These are phyloP conservation scores for Cichlasoma orientale DNA, from an alignment of 2,797 vertebrate species.

Conservation along the genomic window DNA sequence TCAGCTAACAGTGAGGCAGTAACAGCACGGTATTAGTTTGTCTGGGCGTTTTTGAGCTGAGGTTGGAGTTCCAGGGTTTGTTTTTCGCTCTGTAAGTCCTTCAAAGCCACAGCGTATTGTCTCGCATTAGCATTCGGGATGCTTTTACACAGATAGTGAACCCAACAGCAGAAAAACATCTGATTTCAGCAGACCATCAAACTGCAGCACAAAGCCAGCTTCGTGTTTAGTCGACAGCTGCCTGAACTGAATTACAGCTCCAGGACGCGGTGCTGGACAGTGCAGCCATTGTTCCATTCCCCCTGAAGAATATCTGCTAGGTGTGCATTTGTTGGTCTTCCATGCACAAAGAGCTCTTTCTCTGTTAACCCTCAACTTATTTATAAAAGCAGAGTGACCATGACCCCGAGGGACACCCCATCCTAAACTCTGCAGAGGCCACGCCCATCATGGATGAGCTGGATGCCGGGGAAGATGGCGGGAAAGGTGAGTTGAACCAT, in stretches of 20 bases:
- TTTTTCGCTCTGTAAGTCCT: background rate
- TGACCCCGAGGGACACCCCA: constrained; percentile 6
- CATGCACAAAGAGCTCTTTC: background rate
- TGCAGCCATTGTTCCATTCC: constrained; percentile 3
- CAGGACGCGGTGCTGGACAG: background rate
- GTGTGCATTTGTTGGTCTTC: background rate
- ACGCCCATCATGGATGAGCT: constrained; percentile 37
- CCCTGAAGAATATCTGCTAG: background rate
- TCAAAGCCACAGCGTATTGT: background rate
- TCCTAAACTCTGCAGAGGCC: constrained; percentile 10
- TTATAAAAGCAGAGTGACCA: background rate
- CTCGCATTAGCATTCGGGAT: background rate
- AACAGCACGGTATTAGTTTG: rapidly evolving
- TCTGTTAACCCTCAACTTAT: background rate
- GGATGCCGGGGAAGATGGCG: constrained; percentile 5
- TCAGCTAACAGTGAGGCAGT: background rate
- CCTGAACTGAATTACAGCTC: background rate
- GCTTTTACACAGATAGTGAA: constrained; percentile 2
- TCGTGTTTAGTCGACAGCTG: constrained; percentile 9
- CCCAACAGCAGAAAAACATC: constrained; percentile 1
- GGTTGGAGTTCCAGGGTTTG: background rate
- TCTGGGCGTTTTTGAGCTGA: background rate
- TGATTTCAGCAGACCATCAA: constrained; percentile 55
- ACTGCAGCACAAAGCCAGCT: constrained; percentile 18
- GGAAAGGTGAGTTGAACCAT: constrained; percentile 47